A percentile compares a stretch with the other conserved stretches of the same genome.
phyloP scores from a whole-genome alignment of 1,140 invertebrate species.

The Orussus abietinus region DNA sequence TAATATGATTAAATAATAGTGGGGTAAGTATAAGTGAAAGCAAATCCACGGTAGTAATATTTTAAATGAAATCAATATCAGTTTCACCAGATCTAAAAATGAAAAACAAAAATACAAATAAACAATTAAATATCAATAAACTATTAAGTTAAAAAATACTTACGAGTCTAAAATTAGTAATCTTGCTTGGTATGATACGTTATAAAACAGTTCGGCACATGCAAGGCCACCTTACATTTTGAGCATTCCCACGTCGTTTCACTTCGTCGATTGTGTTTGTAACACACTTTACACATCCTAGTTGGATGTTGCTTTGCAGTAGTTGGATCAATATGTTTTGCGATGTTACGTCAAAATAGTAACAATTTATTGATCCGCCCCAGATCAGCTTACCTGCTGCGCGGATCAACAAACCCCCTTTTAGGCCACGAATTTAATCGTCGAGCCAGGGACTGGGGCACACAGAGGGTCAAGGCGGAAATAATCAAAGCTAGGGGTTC shows the following conservation, averaged over 20 bases:
- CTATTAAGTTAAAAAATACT: neutral
- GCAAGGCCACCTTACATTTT: slow-evolving; percentile 1
- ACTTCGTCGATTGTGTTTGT: neutral
- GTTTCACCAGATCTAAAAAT: neutral
- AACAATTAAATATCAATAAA: neutral
- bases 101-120: neutral
- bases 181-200: neutral
- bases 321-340: neutral
- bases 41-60: no score
- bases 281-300: neutral
- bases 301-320: neutral
- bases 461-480: no score
- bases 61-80: no score
- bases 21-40: no score
- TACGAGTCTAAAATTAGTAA: neutral
- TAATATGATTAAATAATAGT: no score
- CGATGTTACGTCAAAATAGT: no score
- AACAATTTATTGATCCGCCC: no score
- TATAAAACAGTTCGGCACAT: neutral
- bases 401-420: no score
- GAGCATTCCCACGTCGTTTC: neutral
- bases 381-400: no score
- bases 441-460: no score
- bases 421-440: no score
- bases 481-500: no score